Conservation (phyloP, 2,888 invertebrate species). For the Drosophila melanosoma region DNA sequence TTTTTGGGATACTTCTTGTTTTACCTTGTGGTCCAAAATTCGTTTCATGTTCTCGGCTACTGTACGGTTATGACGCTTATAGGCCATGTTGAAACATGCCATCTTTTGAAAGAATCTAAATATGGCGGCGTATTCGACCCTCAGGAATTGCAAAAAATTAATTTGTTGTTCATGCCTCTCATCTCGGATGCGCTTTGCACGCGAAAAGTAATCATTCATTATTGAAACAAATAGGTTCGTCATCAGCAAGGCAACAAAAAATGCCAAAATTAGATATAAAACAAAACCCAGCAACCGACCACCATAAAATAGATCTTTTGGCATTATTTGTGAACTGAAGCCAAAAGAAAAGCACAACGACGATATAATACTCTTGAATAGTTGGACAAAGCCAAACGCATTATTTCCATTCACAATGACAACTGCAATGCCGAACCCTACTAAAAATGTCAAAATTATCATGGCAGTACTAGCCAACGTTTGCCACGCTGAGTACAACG, state of each 20-base stretch:
- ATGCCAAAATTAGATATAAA: constrained; percentile 69
- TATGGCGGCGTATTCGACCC: constrained; percentile 50
- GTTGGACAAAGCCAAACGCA: constrained; percentile 55
- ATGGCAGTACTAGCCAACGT: constrained; percentile 66
- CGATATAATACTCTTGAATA: constrained; percentile 69
- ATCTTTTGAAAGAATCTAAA: constrained; percentile 2
- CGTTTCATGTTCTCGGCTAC: constrained; percentile 53
- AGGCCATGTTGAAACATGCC: background rate
- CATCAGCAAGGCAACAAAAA: constrained; percentile 74
- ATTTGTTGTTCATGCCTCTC: constrained; percentile 19
- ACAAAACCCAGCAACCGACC: constrained; percentile 72
- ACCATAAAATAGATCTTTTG: constrained; percentile 69
- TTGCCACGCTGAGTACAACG: constrained; percentile 61
- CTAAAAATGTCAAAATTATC: constrained; percentile 70
- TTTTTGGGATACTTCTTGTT: no score
- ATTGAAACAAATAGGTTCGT: constrained; percentile 80
- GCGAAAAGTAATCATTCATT: constrained; percentile 68
- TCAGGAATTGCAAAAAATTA: constrained; percentile 73
- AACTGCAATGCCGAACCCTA: constrained; percentile 65
- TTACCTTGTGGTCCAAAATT: constrained; percentile 8
- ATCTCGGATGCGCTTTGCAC: constrained; percentile 54
- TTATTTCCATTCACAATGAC: constrained; percentile 79
- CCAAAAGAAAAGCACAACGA: constrained; percentile 79
- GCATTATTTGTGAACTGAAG: constrained; percentile 51
- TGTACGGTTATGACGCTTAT: constrained; percentile 50